These are phyloP conservation scores for Urocyon cinereoargenteus DNA, from an alignment of 2,797 vertebrate genomes.

Conservation along the genomic window DNA sequence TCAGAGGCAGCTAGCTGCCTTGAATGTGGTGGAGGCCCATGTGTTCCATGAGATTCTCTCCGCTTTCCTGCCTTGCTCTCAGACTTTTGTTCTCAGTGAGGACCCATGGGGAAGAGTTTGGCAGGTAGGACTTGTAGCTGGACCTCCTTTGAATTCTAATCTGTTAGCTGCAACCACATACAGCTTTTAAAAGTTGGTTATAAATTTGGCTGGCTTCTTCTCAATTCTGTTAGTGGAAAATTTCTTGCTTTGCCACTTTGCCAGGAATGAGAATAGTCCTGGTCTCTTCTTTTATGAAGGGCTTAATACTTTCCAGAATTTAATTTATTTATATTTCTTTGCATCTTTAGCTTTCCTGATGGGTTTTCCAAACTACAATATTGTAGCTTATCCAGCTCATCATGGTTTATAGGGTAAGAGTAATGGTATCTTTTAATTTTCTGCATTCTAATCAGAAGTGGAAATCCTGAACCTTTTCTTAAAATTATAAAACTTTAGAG, in stretches of 20 bases:
- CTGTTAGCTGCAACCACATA: not conserved
- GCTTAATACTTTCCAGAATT: slow-evolving; percentile 1
- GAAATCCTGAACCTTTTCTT: slow-evolving; percentile 18
- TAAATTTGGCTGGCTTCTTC: slow-evolving; percentile 9
- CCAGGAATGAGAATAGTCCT: not conserved
- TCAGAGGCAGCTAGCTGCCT: not conserved
- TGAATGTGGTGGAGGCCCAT: not conserved
- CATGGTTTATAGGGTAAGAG: not conserved
- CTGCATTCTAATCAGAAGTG: slow-evolving; percentile 21
- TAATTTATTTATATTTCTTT: slow-evolving; percentile 21
- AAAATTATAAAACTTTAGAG: slow-evolving; percentile 2
- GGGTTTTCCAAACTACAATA: not conserved
- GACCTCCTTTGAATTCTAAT: not conserved
- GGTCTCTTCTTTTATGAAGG: not conserved
- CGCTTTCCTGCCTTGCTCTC: not conserved
- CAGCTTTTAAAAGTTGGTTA: not conserved
- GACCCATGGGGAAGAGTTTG: not conserved
- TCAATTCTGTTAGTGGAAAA: not conserved
- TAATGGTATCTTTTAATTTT: not conserved
- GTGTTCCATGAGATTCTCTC: not conserved
- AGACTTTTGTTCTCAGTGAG: not conserved
- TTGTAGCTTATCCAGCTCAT: slow-evolving; percentile 10
- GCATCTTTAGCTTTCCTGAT: not conserved
- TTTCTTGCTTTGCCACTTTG: not conserved
- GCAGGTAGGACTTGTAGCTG: not conserved